Evolutionary conservation across 2,888 invertebrate genomes (phyloP), one percentile per base, ranked within the genome.

Genomic region (Cosmia pyralina): DNA sequence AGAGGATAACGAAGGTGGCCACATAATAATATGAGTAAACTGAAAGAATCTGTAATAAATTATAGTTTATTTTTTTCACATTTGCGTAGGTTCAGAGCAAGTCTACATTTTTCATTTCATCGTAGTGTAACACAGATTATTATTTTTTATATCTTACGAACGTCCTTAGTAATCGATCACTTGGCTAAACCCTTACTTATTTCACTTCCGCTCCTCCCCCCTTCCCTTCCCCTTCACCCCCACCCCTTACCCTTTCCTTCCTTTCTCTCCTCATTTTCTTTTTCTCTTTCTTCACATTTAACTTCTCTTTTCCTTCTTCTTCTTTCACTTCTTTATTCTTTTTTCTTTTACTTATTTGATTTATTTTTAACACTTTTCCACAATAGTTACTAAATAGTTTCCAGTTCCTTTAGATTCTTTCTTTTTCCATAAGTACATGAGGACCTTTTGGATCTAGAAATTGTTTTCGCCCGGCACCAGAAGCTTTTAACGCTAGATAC

Each of bases 401-500:
- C 57, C 57, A 34, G 34, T 34, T 17, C 7, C 3, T 17, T 28
- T 28, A 17, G 8, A 6, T 53, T 55, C 7, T 46, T 22, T 19
- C 7, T 46, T 22, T 46, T 13, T 13, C 19, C 17, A 28, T n/a
- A 34, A 2, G 11, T 13, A 7, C 11, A 17, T 28, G 4, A 46
- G 4, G 13, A 46, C 7, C 7, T 46, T 22, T 0, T 28, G 2
- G 1, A 58, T 74, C 4, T 19, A 17, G 6, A 28, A 11, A 6
- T n/a, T 41, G 44, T 59, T 48, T 46, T 44, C n/a, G 13, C 28
- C 46, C 6, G 0, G 13, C 57, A 19, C 11, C 10, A 72, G 15
- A 64, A 73, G 63, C 80, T 76, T 77, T 82, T 69, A 69, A 46
- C 65, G 17, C 28, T n/a, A 53, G 60, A 19, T 15, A 15, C 13